These are phyloP conservation scores for Papilio elwesi DNA, from an alignment of 2,888 invertebrate species.

Conservation along the genomic window DNA sequence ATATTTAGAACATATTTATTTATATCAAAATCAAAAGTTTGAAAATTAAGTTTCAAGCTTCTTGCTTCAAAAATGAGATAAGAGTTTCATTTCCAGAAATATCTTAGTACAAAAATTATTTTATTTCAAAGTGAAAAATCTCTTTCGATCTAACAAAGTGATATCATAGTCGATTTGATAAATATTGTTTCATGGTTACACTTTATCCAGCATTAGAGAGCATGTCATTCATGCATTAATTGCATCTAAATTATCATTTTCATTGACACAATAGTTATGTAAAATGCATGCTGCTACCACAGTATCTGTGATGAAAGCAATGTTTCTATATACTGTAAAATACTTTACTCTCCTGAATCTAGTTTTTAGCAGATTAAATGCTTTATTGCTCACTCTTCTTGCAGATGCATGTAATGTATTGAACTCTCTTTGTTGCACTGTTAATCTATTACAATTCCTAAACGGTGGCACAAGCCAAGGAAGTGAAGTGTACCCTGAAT, in stretches of 20 bases:
- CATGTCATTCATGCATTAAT: conserved; percentile 41
- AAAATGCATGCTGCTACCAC: conserved; percentile 69
- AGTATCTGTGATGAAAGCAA: conserved; percentile 66
- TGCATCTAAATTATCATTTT: conserved; percentile 62
- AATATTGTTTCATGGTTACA: background rate
- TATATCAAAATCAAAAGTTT: too few species aligned
- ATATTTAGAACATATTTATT: too few species aligned
- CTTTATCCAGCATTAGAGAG: conserved; percentile 8
- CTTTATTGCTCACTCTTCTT: conserved; percentile 64
- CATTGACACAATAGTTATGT: conserved; percentile 67
- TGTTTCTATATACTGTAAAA: conserved; percentile 66
- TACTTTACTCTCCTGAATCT: conserved; percentile 64
- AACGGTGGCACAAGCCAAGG: conserved; percentile 68
- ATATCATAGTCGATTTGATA: too few species aligned
- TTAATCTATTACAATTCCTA: conserved; percentile 65
- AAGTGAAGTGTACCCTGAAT: conserved; percentile 65
- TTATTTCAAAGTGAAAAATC: too few species aligned
- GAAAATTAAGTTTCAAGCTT: too few species aligned
- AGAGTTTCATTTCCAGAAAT: too few species aligned
- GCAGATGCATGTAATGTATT: conserved; percentile 61
- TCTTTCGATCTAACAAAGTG: too few species aligned
- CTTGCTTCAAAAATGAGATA: too few species aligned
- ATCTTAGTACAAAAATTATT: too few species aligned
- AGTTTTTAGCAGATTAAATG: conserved; percentile 60
- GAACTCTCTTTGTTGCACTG: conserved; percentile 63